Evolutionary conservation across 2,113 vertebrate genomes (phyloP).

Genomic region (human): DNA sequence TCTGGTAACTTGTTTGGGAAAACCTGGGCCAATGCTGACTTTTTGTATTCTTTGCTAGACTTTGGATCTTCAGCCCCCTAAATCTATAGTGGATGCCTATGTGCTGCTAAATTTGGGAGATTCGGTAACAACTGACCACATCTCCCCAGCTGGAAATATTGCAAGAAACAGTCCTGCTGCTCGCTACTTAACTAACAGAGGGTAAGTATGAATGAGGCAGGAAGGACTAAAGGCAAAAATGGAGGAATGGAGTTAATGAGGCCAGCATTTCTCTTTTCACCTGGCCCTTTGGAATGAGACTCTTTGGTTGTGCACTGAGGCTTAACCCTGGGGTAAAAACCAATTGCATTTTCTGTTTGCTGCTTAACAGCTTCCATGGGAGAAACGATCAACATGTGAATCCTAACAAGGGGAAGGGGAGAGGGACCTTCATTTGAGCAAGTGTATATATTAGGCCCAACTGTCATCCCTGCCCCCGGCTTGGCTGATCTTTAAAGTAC

Average conservation of each 20-base stretch:
- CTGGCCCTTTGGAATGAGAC: neutral
- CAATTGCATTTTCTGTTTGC: neutral
- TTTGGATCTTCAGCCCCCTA: constrained; percentile 84
- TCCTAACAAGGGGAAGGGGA: neutral
- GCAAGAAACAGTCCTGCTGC: constrained; percentile 96
- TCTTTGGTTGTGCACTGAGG: neutral
- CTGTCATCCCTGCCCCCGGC: neutral
- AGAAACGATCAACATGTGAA: neutral
- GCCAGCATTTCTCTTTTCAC: neutral
- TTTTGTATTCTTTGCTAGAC: constrained; percentile 84
- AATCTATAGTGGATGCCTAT: constrained; percentile 90
- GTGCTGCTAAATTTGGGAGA: constrained; percentile 96
- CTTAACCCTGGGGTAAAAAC: neutral
- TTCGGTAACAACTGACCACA: constrained; percentile 98
- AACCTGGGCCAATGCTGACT: neutral
- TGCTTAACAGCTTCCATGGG: neutral
- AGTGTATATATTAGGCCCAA: neutral
- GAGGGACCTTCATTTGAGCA: neutral
- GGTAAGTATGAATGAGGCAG: constrained; percentile 82
- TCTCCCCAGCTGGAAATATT: constrained; percentile 98
- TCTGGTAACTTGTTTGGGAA: neutral
- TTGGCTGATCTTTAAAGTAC: neutral
- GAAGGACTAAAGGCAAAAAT: neutral
- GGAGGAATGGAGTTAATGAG: neutral
- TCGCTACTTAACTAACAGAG: constrained; percentile 91